Conservation (phyloP, 2,797 vertebrate species). For the Liparis tanakae region DNA sequence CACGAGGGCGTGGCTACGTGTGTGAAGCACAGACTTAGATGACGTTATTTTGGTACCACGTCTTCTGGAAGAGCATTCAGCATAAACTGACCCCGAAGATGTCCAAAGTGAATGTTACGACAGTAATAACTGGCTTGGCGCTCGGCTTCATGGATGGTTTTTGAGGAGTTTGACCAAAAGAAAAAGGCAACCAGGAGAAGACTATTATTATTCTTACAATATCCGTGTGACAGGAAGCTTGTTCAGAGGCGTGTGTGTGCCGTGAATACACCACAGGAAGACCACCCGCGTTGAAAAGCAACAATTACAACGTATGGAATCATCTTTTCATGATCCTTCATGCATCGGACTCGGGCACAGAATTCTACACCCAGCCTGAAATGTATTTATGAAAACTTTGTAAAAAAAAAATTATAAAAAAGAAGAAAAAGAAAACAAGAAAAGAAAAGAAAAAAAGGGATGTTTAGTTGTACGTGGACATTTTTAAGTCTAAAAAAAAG, state of each 20-base stretch:
- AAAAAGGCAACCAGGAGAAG: conserved; percentile 53
- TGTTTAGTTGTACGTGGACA: conserved; percentile 87
- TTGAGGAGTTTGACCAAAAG: conserved; percentile 73
- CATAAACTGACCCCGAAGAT: conserved; percentile 76
- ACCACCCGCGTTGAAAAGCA: conserved; percentile 48
- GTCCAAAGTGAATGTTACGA: conserved; percentile 84
- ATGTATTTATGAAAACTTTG: conserved; percentile 95
- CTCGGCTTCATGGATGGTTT: conserved; percentile 66
- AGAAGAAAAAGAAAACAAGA: conserved; percentile 65
- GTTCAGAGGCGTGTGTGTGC: conserved; percentile 82
- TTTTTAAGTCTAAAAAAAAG: conserved; percentile 40
- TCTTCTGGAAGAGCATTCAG: conserved; percentile 79
- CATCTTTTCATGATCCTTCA: conserved; percentile 64
- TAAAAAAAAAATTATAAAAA: conserved; percentile 72
- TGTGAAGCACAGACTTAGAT: conserved; percentile 71
- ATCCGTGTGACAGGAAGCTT: conserved; percentile 68
- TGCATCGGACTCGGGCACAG: conserved; percentile 68
- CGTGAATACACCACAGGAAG: conserved; percentile 72
- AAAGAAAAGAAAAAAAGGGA: conserved; percentile 67
- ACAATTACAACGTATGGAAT: conserved; percentile 56
- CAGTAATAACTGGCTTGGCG: conserved; percentile 80
- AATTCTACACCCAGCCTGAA: conserved; percentile 86
- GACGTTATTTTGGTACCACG: conserved; percentile 85
- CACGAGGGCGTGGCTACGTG: conserved; percentile 40
- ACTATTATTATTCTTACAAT: conserved; percentile 55